phyloP scores from a whole-genome alignment of 2,113 vertebrate species.

The Crotalus viridis region DNA sequence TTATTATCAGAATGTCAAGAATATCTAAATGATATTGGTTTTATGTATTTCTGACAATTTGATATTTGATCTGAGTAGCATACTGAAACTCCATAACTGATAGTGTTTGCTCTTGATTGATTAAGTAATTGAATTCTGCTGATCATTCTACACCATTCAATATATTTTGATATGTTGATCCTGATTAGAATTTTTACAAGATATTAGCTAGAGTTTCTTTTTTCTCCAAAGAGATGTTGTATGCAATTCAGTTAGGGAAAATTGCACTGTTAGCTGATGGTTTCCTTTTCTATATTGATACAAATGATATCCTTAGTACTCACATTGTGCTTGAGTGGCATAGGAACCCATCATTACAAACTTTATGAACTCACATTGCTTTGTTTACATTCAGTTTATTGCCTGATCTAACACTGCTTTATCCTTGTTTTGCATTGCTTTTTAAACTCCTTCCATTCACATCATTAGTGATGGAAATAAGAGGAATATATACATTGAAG shows the following conservation, averaged over 20 bases:
- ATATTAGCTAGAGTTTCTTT: not conserved
- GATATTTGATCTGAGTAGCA: not conserved
- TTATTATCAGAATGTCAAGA: not conserved
- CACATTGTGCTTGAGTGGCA: not conserved
- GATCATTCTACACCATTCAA: not conserved
- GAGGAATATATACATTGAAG: not conserved
- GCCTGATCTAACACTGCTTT: not conserved
- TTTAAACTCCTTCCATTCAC: not conserved
- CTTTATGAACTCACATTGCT: not conserved
- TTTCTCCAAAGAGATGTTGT: not conserved
- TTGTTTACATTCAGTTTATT: not conserved
- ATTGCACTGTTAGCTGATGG: not conserved
- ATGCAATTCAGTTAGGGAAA: no score
- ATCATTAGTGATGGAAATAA: not conserved
- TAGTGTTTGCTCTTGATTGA: not conserved
- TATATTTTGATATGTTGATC: not conserved
- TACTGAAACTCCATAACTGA: not conserved
- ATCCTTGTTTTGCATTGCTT: not conserved
- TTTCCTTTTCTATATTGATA: not conserved
- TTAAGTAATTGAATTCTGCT: not conserved
- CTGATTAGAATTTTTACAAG: not conserved
- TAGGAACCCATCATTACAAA: not conserved
- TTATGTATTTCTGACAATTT: not conserved
- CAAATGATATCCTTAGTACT: not conserved
- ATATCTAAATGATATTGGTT: not conserved